A percentile compares a stretch with the other conserved stretches of the same genome.
These are phyloP conservation scores for Myrmecophaga tridactyla DNA, from an alignment of 2,113 vertebrate genomes.

Conservation along the genomic window DNA sequence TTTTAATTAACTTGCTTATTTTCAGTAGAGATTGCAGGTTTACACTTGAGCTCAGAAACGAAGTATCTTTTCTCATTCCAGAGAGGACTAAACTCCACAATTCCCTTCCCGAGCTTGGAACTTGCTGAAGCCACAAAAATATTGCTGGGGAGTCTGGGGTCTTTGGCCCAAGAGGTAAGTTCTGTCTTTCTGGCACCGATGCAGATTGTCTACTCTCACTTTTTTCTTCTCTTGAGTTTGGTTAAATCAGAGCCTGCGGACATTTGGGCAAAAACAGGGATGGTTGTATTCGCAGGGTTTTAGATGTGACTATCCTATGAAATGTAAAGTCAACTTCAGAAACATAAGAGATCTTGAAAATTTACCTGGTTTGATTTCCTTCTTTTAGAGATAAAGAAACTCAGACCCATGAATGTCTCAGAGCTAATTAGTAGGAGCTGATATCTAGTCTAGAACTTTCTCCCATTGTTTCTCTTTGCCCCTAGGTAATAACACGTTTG, in stretches of 20 bases:
- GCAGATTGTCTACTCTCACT: not conserved
- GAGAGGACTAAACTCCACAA: slow-evolving; percentile 53
- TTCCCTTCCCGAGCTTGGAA: slow-evolving; percentile 1
- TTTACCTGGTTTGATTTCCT: not conserved
- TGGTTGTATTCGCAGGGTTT: not conserved
- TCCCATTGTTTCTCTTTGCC: not conserved
- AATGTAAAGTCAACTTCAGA: not conserved
- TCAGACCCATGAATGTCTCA: not conserved
- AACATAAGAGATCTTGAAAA: not conserved
- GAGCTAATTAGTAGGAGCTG: not conserved
- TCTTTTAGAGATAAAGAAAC: slow-evolving; percentile 4
- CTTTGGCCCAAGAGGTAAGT: slow-evolving; percentile 73
- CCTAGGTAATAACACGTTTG: not conserved
- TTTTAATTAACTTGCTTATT: slow-evolving; percentile 62
- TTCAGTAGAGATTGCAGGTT: not conserved
- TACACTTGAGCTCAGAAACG: slow-evolving; percentile 37
- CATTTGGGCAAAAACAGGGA: not conserved
- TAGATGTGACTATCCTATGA: not conserved
- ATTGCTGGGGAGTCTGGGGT: slow-evolving; percentile 65
- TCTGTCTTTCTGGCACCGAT: not conserved
- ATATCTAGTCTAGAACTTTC: not conserved
- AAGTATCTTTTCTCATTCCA: slow-evolving; percentile 40
- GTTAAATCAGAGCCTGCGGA: not conserved
- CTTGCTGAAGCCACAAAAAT: slow-evolving; percentile 58
- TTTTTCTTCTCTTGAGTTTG: not conserved